Evolutionary conservation across 2,888 invertebrate genomes (phyloP).

Genomic region (Tipula helvola): DNA sequence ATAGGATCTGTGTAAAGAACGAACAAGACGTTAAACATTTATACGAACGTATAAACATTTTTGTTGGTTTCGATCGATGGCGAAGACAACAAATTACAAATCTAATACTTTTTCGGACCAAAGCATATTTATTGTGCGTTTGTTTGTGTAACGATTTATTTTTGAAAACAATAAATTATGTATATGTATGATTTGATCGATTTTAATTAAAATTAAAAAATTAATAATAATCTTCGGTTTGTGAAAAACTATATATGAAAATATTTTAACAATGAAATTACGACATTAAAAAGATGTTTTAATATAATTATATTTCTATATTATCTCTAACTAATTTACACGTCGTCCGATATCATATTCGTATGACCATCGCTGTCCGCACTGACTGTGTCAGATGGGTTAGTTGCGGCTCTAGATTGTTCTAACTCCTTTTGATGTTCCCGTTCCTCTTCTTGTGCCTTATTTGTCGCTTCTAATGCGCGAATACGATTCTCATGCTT

Average conservation of each 20-base stretch:
- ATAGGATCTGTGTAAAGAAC: no score
- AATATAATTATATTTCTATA: background rate
- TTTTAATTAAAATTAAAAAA: background rate
- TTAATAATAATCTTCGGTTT: background rate
- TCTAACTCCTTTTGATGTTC: constrained; percentile 23
- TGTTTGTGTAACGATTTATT: background rate
- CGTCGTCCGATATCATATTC: background rate
- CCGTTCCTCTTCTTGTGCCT: constrained; percentile 26
- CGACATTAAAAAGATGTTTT: background rate
- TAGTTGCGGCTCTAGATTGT: background rate
- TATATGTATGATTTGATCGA: background rate
- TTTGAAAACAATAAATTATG: background rate
- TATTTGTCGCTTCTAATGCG: constrained; percentile 32
- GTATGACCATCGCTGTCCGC: background rate
- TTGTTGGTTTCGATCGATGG: no score
- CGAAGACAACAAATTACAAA: background rate
- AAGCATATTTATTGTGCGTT: background rate
- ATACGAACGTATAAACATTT: no score
- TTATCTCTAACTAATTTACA: background rate
- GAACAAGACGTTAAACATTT: no score
- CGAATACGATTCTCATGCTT: constrained; percentile 69
- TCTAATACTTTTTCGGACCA: background rate
- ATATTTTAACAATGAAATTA: background rate
- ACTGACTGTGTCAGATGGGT: background rate
- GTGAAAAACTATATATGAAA: background rate